Conservation (phyloP, 2,113 vertebrate genomes). For the Barnardius zonarius region DNA sequence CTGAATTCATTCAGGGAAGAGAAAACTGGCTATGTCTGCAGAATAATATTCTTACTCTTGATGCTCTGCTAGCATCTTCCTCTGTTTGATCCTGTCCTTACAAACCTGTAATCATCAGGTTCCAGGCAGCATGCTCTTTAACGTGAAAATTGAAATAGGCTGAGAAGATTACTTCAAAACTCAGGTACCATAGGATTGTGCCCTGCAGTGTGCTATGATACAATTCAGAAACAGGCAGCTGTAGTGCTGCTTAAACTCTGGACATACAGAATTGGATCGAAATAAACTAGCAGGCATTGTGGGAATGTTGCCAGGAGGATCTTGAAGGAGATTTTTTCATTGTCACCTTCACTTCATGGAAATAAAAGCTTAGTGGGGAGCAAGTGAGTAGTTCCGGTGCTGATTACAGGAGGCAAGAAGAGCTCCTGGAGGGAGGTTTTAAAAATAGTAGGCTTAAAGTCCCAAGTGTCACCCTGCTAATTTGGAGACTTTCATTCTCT, state of each 20-base stretch:
- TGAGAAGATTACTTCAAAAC: constrained; percentile 61
- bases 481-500: constrained; percentile 59
- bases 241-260: constrained; percentile 49
- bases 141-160: constrained; percentile 72
- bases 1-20: constrained; percentile 46
- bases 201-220: neutral
- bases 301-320: constrained; percentile 61
- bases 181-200: constrained; percentile 37
- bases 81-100: constrained; percentile 64
- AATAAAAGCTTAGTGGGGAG: constrained; percentile 68
- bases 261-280: constrained; percentile 67
- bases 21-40: constrained; percentile 14
- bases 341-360: constrained; percentile 73
- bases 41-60: constrained; percentile 51
- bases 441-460: constrained; percentile 64
- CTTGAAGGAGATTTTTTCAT: constrained; percentile 56
- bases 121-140: constrained; percentile 58
- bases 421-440: constrained; percentile 40
- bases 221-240: constrained; percentile 38
- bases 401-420: constrained; percentile 59
- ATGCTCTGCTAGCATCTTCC: constrained; percentile 42
- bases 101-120: constrained; percentile 60
- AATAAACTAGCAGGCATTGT: constrained; percentile 44
- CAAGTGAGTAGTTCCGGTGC: constrained; percentile 50
- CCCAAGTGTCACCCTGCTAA: constrained; percentile 58